Evolutionary conservation across 2,113 vertebrate genomes (phyloP), one percentile per base, ranked within the genome.

Genomic region (Polypterus senegalus): DNA sequence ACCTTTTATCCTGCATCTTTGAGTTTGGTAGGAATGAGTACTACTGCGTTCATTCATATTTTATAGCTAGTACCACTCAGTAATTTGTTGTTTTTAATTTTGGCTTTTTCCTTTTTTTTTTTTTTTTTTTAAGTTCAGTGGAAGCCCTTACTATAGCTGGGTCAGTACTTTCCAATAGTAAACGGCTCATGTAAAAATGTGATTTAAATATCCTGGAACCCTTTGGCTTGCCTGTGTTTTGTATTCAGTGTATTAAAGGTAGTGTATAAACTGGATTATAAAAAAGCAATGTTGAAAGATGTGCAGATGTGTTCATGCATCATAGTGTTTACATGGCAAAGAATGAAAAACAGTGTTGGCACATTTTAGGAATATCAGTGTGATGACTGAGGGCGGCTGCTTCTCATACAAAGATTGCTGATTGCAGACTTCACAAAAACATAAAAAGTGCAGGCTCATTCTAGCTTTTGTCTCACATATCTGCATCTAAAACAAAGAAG

Each of bases 361-460:
- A 55, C 54, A 55, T 55, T 55, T 9, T 27, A 55, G 54, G 54
- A 55, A 55, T 55, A 55, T 55, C 43, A 55, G 10, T 10, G 9
- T 10, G 54, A 27, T 55, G 54, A 55, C 4, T 9, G 43, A 27
- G 27, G 1, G 43, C 9, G 54, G 54, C 54, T 55, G 10, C 9
- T 55, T 27, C 54, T 55, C 54, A 55, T 2, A 55, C 6, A 55
- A 9, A 8, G 9, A 5, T 27, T 55, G 2, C 43, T 27, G 5
- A 5, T 5, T 55, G 54, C 6, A 9, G 54, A 27, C 54, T 27
- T 9, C 54, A 55, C 54, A 55, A 8, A 55, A 9, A 10, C 54
- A 55, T 10, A 55, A 27, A 55, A 27, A 10, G 6, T 55, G 54
- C 5, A 27, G 54, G 54, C 54, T 55, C 9, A 10, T 27, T 55